These are phyloP conservation scores for Chaenodraco wilsoni DNA, from an alignment of 2,797 vertebrate genomes.

Conservation along the genomic window DNA sequence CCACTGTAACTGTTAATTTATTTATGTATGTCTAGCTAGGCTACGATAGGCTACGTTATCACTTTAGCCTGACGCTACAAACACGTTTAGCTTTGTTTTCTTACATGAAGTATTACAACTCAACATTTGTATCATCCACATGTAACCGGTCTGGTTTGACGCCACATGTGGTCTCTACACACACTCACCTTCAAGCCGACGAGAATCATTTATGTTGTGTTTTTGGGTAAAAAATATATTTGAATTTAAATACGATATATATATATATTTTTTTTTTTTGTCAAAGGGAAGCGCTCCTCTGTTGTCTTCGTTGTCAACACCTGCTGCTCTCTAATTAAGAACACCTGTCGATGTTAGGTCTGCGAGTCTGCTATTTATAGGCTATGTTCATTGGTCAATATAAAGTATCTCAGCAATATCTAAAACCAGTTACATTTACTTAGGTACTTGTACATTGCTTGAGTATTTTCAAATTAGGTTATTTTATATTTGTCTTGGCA, in stretches of 20 bases:
- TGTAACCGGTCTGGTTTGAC: too few relatives aligned
- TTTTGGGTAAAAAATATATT: neutral
- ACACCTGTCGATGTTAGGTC: constrained; percentile 42
- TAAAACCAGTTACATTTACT: neutral
- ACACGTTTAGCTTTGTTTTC: neutral
- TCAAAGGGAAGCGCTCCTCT: neutral
- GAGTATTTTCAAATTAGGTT: too few relatives aligned
- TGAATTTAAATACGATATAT: constrained; percentile 9
- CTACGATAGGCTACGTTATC: neutral
- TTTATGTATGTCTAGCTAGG: neutral
- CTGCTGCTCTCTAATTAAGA: constrained; percentile 46
- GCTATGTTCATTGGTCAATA: neutral
- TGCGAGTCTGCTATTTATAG: neutral
- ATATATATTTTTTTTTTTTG: too few relatives aligned
- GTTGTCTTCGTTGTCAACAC: constrained; percentile 29
- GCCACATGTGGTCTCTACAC: too few relatives aligned
- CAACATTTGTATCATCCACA: fast-evolving
- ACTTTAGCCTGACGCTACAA: neutral
- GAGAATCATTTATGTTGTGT: constrained; percentile 28
- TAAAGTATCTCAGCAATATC: neutral
- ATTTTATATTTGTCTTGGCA: too few relatives aligned
- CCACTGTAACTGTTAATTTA: neutral
- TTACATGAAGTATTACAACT: neutral
- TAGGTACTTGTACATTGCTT: too few relatives aligned
- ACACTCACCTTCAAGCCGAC: constrained; percentile 57